phyloP scores from a whole-genome alignment of 2,113 vertebrate genomes.

The Felis chaus region DNA sequence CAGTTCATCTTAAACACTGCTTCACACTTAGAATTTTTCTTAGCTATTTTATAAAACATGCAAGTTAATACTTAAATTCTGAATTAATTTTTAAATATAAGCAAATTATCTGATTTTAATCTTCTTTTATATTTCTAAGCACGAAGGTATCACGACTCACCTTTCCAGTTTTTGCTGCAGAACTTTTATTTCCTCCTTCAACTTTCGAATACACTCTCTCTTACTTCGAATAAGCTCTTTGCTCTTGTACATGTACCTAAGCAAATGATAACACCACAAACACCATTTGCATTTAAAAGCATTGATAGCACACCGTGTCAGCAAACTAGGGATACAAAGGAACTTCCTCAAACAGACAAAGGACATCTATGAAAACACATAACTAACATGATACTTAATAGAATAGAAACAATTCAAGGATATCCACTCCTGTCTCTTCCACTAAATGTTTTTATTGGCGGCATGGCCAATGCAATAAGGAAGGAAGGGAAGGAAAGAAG shows the following conservation, averaged over 20 bases:
- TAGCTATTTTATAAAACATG: background rate
- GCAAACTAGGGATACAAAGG: background rate
- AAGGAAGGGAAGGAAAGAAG: background rate
- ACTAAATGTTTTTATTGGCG: background rate
- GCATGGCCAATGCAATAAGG: background rate
- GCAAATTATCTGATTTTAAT: background rate
- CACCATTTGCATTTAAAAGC: background rate
- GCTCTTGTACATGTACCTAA: constrained; percentile 94
- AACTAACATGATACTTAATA: background rate
- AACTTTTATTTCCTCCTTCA: constrained; percentile 89
- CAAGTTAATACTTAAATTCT: background rate
- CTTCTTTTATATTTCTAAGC: background rate
- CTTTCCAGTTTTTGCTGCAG: constrained; percentile 95
- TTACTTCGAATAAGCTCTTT: constrained; percentile 90
- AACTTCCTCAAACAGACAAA: background rate
- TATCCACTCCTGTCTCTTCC: background rate
- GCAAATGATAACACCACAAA: constrained; percentile 27
- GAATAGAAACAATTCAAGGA: background rate
- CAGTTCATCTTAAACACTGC: background rate
- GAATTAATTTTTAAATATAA: constrained; percentile 33
- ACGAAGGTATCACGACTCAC: constrained; percentile 76
- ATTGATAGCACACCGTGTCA: background rate
- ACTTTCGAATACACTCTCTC: constrained; percentile 89
- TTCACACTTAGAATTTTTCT: background rate
- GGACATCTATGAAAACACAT: background rate